Evolutionary conservation across 2,113 vertebrate species (phyloP), one percentile per base, ranked within the genome.

Genomic region (Heterocephalus glaber): DNA sequence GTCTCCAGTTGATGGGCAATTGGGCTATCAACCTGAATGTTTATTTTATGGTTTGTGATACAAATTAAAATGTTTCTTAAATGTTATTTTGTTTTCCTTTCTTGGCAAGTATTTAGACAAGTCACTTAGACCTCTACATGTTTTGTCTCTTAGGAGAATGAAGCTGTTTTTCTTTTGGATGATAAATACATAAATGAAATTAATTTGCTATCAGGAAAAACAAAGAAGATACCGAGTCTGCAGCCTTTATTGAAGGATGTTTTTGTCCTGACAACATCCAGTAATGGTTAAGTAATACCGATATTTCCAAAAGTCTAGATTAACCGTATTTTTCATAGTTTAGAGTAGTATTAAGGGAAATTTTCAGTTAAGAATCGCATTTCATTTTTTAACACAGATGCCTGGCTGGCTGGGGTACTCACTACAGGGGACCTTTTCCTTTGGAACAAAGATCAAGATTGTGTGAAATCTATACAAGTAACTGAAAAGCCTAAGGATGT

Each of bases 401-500:
- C 98, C 87, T 99, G 99, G 99, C 98, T 99, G 76, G 99, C 98
- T 95, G 99, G 99, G 33, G 47, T 99, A 52, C 98, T 99, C 92
- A 65, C 92, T 85, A 98, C 99, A 26, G 99, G 99, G 92, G 99
- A 99, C 35, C 89, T 99, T 0, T 99, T 99, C 97, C 98, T 99
- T 93, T 99, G 99, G 99, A 99, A 99, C 98, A 99, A 98, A 97
- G 99, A 99, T 97, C 98, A 98, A 68, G 99, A 99, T 96, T 98
- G 92, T 84, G 97, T 99, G 86, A 99, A 99, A 98, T 99, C 95
- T 24, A 96, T 99, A 35, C 96, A 98, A 74, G 97, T 99, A 11
- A 95, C 98, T 0, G 97, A 98, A 94, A 98, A 99, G 85, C 98
- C 99, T 83, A 97, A 97, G 86, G 98, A 98, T 41, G 87, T 98